A percentile compares a stretch with the other conserved stretches of the same genome.
phyloP scores from a whole-genome alignment of 2,888 invertebrate genomes.

The Tenodera sinensis region DNA sequence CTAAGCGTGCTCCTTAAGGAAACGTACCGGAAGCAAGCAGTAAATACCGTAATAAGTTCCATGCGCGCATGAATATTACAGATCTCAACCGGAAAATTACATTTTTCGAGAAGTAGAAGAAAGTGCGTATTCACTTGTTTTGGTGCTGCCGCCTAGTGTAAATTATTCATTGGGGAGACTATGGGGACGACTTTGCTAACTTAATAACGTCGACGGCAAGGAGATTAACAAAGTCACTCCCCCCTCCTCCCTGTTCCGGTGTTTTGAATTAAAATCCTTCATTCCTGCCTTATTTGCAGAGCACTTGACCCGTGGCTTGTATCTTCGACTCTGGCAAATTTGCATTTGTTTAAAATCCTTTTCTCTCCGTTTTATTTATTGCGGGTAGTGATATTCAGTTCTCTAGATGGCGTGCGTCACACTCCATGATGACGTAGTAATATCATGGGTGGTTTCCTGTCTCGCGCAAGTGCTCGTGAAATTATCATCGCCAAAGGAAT shows the following conservation, averaged over 20 bases:
- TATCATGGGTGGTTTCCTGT: no score
- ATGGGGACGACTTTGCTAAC: background rate
- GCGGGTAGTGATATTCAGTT: background rate
- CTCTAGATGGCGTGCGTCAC: background rate
- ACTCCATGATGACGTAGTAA: no score
- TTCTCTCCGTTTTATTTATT: background rate
- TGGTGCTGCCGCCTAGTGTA: background rate
- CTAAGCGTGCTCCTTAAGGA: background rate
- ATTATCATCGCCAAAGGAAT: no score
- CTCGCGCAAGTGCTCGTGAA: no score
- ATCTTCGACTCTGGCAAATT: background rate
- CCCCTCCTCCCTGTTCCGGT: background rate
- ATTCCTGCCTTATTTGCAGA: background rate
- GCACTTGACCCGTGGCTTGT: background rate
- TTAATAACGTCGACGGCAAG: background rate
- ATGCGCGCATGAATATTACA: background rate
- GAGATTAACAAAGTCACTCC: background rate
- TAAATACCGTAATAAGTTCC: background rate
- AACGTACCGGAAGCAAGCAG: background rate
- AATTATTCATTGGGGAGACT: background rate
- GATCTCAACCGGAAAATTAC: background rate
- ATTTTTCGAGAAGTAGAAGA: background rate
- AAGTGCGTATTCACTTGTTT: background rate
- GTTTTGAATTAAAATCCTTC: background rate
- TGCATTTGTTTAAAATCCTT: background rate